Base-by-base conservation (phyloP, 1,140 invertebrate genomes). In the Drosophila aff. region DNA sequence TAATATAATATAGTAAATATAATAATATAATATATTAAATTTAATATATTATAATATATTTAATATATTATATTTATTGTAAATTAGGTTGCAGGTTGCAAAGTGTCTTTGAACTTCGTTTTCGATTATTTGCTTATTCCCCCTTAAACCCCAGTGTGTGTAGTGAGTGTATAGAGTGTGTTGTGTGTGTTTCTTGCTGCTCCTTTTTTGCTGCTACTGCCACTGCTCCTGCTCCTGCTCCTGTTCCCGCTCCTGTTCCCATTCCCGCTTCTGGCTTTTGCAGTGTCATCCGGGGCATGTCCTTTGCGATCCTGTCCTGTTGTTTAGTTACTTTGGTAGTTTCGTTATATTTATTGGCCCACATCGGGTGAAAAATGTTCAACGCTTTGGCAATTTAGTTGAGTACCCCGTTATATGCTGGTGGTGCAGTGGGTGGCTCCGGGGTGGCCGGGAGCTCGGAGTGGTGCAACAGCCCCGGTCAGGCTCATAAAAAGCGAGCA, bases 321-420 rank as follows among this genome's bases (percentile, higher is more conserved):
- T 90, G 85, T 90, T 90, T 90, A 90, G 85, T 90, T 90, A 90
- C 85, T 90, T 90, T 90, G 85, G 85, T 90, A 90, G 85, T 90
- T 90, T 90, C 84, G 83, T 91, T 89, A 92, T 92, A 92, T 92
- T 92, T 92, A 92, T 92, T 92, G 91, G 91, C 91, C 82, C 81
- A 92, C 87, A 92, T 91, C 81, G 78, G 78, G 91, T 92, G 90
- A 92, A 92, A 92, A 91, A 92, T 92, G 84, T 92, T 89, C 79
- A 91, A 82, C 89, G 89, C 85, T 90, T 90, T 90, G 85, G 85
- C 85, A 90, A 90, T 90, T 90, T 90, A 90, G 85, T 90, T 90
- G 85, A 90, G 85, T 90, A 90, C 85, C 69, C 69, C 79, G 79
- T 90, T 90, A 90, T 90, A 85, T 85, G 82, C 85, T 84, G 85